A percentile compares a stretch with the other conserved stretches of the same genome.
phyloP scores from a whole-genome alignment of 2,888 invertebrate genomes.

The Drosophila antonietae region DNA sequence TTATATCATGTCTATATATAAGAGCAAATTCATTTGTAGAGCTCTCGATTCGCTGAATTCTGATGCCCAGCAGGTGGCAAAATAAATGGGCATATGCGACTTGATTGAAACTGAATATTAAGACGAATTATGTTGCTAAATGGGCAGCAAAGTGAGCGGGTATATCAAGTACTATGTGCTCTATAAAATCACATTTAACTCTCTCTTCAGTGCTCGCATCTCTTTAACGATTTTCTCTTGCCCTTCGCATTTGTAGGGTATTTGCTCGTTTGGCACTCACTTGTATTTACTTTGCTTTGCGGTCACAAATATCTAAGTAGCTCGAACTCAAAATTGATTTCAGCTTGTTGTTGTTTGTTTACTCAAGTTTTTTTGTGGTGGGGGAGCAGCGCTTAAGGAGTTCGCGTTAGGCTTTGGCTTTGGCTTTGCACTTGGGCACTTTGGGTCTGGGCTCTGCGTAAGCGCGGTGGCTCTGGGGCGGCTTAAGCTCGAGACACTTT shows the following conservation, averaged over 20 bases:
- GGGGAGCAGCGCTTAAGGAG: conserved; percentile 41
- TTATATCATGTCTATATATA: conserved; percentile 62
- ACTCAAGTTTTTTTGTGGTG: conserved; percentile 30
- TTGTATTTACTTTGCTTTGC: conserved; percentile 29
- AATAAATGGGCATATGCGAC: background rate
- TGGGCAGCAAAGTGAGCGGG: background rate
- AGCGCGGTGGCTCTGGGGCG: conserved; percentile 75
- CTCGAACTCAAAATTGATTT: conserved; percentile 50
- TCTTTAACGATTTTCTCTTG: background rate
- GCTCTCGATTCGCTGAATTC: conserved; percentile 43
- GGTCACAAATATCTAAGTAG: conserved; percentile 51
- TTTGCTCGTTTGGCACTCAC: background rate
- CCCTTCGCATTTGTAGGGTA: conserved; percentile 6
- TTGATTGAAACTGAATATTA: background rate
- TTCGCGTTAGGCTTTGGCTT: conserved; percentile 28
- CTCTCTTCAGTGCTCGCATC: background rate
- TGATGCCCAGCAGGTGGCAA: background rate
- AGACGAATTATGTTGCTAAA: too few relatives aligned
- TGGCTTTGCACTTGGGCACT: conserved; percentile 23
- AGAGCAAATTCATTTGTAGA: conserved; percentile 39
- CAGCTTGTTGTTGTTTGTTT: conserved; percentile 43
- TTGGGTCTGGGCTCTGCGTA: conserved; percentile 54
- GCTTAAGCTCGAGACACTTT: conserved; percentile 55
- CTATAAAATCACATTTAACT: background rate
- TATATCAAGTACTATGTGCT: background rate